Base-by-base conservation (phyloP, 2,888 invertebrate species). In the Scotopteryx bipunctaria region DNA sequence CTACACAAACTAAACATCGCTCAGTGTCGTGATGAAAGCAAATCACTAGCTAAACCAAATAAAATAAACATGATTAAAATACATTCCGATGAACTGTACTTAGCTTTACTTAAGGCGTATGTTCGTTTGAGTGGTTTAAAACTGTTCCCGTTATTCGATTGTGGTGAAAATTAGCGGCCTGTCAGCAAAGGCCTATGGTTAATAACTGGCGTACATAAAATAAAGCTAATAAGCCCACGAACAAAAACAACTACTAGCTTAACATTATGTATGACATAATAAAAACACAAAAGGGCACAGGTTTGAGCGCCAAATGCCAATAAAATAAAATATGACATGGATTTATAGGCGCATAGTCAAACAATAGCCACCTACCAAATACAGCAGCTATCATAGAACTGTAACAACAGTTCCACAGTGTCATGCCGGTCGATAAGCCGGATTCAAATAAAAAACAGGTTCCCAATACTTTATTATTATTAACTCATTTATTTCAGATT, bases 351-450 rank as follows among this genome's bases (percentile, higher is more conserved):
- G 16, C 8, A 14, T 37, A 44, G 36, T 36, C 40, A 52, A 36
- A 51, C 55, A 62, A 59, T 55, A 49, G 14, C 19, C 42, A 56
- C 51, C 55, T 48, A 49, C 36, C 52, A 29, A 46, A 45, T 32
- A 49, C 50, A 47, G 53, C 32, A 56, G 31, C 35, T 31, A 25
- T 41, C 29, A 42, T 50, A 44, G 52, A 52, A 57, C 41, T 48
- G 50, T 19, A 40, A 41, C 38, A 61, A 50, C 29, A 50, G 44
- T 55, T 44, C 36, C 41, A 64, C 59, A 59, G 11, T 64, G 57
- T 64, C 63, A 63, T 54, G 43, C 47, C 42, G 44, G 57, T 55
- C 61, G 51, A 55, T 54, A 57, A 6, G 1, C 9, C 19, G n/a
- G 6, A 37, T 46, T 17, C 23, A 23, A 15, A 42, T 23, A 17